Conservation (phyloP, 2,888 invertebrate genomes). For the Hypomecis punctinalis region DNA sequence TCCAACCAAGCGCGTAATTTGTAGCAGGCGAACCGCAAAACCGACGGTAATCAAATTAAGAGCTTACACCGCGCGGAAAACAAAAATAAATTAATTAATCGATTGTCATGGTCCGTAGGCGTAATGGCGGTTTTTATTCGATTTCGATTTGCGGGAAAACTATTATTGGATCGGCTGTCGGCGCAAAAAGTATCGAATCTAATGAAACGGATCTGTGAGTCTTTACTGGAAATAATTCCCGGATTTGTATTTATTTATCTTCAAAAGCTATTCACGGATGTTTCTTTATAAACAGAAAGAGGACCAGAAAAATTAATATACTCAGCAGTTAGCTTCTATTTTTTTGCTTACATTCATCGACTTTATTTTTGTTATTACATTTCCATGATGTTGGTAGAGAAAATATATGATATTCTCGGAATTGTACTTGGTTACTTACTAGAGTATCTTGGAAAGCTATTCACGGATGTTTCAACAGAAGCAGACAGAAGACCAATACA, state of each 20-base stretch:
- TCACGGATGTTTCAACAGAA: too few species aligned
- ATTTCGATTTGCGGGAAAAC: constrained; percentile 28
- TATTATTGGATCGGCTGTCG: constrained; percentile 6
- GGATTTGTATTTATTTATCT: background rate
- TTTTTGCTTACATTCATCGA: too few species aligned
- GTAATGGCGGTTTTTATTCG: constrained; percentile 27
- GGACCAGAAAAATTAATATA: too few species aligned
- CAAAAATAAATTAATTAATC: constrained; percentile 40
- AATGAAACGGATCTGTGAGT: background rate
- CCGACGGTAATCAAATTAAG: constrained; percentile 44
- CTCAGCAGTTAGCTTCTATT: too few species aligned
- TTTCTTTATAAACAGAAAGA: too few species aligned
- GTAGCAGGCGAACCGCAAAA: constrained; percentile 39
- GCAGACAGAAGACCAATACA: too few species aligned
- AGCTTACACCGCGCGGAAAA: constrained; percentile 35
- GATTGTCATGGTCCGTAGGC: constrained; percentile 25
- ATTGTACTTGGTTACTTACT: too few species aligned
- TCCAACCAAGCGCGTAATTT: constrained; percentile 34
- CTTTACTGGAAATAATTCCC: background rate
- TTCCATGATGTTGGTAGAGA: too few species aligned
- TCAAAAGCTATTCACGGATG: too few species aligned
- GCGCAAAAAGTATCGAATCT: constrained; percentile 9
- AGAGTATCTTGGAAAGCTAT: too few species aligned
- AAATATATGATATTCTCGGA: too few species aligned
- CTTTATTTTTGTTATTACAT: too few species aligned